Evolutionary conservation across 2,113 vertebrate species (phyloP), one percentile per base, ranked within the genome.

Genomic region (Neolamprologus ventralis): DNA sequence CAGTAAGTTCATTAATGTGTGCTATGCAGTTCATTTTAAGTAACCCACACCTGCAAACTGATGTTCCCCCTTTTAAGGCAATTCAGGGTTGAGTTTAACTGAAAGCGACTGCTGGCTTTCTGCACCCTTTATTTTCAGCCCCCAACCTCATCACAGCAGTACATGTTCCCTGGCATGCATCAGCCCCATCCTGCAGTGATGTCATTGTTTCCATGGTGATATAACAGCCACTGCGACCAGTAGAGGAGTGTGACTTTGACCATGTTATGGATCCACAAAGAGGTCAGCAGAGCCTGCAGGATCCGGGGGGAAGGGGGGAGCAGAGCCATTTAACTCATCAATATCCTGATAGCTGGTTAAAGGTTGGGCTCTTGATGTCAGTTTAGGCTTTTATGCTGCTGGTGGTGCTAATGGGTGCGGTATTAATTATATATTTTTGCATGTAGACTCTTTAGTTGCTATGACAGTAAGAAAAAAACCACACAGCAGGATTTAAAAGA

Each of bases 121-220:
- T 47, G 28, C 33, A 26, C n/a, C 54, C 79, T 85, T 78, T 17
- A 37, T 26, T 16, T 51, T 40, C 65, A 65, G 55, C 42, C 33
- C 82, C 14, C 78, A 9, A 54, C 71, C 85, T 71, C 88, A 78
- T 80, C 54, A 12, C 28, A 87, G 31, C 42, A 51, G 40, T 54
- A 19, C n/a, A 86, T 65, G 55, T 23, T 90, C 83, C 83, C 81
- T 80, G 87, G 85, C 81, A 87, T 13, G 4, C 51, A 81, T 37
- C 53, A 7, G 53, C 86, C 84, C 89, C 42, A 33, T 78, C 91
- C 88, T 78, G 12, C 13, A 9, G 12, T 80, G 87, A 94, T 87
- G 86, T 93, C 91, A 93, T 7, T 5, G 93, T 93, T 92, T 84
- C 93, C 91, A 94, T 91, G 91, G 92, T 40, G 85, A 95, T 23